phyloP scores from a whole-genome alignment of 2,888 invertebrate species.

The Odontocolon sp. region DNA sequence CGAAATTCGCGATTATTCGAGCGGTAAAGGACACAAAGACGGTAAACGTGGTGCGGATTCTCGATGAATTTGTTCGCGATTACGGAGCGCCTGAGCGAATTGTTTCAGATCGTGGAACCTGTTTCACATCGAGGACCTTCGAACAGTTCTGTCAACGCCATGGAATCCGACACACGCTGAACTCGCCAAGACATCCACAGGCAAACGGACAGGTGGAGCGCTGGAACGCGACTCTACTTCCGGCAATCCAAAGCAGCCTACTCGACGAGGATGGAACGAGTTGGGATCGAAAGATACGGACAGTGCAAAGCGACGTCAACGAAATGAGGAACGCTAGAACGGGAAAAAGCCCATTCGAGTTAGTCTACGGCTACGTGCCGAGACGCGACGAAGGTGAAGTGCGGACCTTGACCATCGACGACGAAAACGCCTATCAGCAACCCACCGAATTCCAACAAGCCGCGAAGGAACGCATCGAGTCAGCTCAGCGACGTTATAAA shows the following conservation, averaged over 20 bases:
- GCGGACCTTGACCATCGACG: neutral
- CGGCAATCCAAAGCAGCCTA: constrained; percentile 32
- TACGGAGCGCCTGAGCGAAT: constrained; percentile 38
- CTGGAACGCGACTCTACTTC: constrained; percentile 46
- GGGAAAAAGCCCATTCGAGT: constrained; percentile 53
- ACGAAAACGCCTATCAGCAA: neutral
- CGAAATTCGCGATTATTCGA: neutral
- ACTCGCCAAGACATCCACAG: constrained; percentile 51
- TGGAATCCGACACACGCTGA: constrained; percentile 49
- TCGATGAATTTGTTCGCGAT: constrained; percentile 51
- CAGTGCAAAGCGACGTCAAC: constrained; percentile 57
- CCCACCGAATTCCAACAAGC: constrained; percentile 2
- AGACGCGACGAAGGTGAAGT: neutral
- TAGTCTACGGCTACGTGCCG: constrained; percentile 46
- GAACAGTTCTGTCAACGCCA: no score
- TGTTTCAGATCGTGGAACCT: constrained; percentile 54
- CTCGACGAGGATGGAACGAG: neutral
- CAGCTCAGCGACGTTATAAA: neutral
- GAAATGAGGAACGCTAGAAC: constrained; percentile 56
- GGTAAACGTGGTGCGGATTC: neutral
- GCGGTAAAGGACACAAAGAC: no score
- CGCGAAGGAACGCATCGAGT: neutral
- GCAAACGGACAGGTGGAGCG: no score
- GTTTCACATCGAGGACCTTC: constrained; percentile 40
- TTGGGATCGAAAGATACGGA: neutral